Percentiles rank a stretch among this genome's conserved stretches.
These are phyloP conservation scores for Ecliptopera silaceata DNA, from an alignment of 2,888 invertebrate species.

Conservation along the genomic window DNA sequence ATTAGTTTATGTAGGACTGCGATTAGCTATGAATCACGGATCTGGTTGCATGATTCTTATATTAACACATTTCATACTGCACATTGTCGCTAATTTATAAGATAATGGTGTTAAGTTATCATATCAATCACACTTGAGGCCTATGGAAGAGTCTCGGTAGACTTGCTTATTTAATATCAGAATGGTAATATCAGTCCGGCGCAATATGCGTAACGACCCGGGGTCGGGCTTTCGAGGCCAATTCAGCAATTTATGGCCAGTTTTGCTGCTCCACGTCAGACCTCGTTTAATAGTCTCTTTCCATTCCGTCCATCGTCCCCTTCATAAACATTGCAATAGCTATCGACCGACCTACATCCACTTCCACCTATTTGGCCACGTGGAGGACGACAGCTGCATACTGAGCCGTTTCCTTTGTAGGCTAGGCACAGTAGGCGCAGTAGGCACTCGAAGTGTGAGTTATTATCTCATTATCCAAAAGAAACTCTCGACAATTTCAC, in stretches of 20 bases:
- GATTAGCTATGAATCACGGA: neutral
- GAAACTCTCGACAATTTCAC: slow-evolving; percentile 40
- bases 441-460: slow-evolving; percentile 8
- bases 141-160: neutral
- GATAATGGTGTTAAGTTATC: too few species aligned
- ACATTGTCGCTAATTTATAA: too few species aligned
- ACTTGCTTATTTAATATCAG: neutral
- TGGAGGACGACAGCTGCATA: slow-evolving; percentile 41
- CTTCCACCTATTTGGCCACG: slow-evolving; percentile 30
- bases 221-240: slow-evolving; percentile 6
- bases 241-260: slow-evolving; percentile 9
- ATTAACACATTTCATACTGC: neutral
- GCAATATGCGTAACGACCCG: neutral
- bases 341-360: slow-evolving; percentile 51
- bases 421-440: neutral
- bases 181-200: neutral
- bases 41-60: neutral
- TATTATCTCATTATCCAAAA: slow-evolving; percentile 40
- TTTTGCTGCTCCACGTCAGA: slow-evolving; percentile 18
- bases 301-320: slow-evolving; percentile 38
- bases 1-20: neutral
- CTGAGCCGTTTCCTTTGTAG: slow-evolving; percentile 30
- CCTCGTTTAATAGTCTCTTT: slow-evolving; percentile 43
- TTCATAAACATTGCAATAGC: slow-evolving; percentile 50
- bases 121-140: too few species aligned